Conservation (phyloP, 2,888 invertebrate genomes). For the Sinotaia quadrata region DNA sequence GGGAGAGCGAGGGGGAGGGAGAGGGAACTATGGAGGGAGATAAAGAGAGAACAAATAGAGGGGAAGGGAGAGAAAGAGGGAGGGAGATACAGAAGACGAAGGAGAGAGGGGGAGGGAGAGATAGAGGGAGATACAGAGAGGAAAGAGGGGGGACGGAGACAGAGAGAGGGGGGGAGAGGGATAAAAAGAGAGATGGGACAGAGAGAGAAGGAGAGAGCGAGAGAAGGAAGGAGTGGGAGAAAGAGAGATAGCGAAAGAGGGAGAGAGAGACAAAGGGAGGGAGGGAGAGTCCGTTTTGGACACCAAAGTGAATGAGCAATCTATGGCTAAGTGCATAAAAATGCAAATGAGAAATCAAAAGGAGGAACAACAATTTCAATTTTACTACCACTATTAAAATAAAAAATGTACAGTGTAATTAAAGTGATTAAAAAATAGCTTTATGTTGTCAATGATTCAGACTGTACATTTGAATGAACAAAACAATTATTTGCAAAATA, state of each 20-base stretch:
- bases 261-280: not conserved
- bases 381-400: too few species aligned
- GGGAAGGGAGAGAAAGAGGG: conserved; percentile 1
- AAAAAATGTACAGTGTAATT: too few species aligned
- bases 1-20: conserved; percentile 3
- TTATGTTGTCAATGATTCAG: too few species aligned
- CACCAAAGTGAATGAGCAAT: too few species aligned
- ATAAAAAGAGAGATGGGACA: not conserved
- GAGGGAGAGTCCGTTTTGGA: not conserved
- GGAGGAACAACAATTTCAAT: too few species aligned
- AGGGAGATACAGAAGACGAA: not conserved
- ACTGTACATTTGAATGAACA: too few species aligned
- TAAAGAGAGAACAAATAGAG: not conserved
- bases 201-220: conserved; percentile 4
- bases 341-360: too few species aligned
- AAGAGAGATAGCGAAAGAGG: not conserved
- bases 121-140: not conserved
- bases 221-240: not conserved
- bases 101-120: not conserved
- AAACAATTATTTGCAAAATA: too few species aligned
- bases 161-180: conserved; percentile 7
- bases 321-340: too few species aligned
- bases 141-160: not conserved
- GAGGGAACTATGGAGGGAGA: not conserved
- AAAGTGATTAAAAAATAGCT: too few species aligned